phyloP scores from a whole-genome alignment of 2,113 vertebrate species.

The Phylloscopus whistleri region DNA sequence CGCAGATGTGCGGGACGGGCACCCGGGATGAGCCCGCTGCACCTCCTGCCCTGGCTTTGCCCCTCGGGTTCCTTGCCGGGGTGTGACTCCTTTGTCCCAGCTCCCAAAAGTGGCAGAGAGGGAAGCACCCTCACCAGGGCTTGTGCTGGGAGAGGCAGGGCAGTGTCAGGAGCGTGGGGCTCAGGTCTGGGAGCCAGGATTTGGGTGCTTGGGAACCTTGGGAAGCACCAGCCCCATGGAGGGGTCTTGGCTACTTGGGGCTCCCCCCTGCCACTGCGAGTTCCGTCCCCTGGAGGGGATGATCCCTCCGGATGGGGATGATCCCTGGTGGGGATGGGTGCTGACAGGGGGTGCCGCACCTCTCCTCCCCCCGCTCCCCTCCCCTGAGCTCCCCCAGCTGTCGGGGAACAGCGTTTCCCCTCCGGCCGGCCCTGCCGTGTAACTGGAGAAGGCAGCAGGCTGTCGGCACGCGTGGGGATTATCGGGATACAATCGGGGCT shows the following conservation, averaged over 20 bases:
- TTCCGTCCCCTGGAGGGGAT: rapidly evolving
- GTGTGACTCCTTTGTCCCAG: neutral
- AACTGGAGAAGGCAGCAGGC: neutral
- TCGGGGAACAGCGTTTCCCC: neutral
- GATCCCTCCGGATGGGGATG: neutral
- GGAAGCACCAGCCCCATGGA: neutral
- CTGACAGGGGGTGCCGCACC: neutral
- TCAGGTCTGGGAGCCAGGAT: neutral
- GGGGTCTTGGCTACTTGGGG: neutral
- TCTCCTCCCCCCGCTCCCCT: neutral
- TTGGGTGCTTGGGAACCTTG: neutral
- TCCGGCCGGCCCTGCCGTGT: neutral
- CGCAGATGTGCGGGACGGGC: neutral
- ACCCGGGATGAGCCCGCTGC: rapidly evolving
- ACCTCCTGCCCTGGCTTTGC: neutral
- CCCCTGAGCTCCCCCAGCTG: neutral
- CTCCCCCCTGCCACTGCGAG: neutral
- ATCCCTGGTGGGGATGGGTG: neutral
- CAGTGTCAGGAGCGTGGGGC: neutral
- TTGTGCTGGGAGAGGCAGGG: neutral
- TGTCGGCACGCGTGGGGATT: neutral
- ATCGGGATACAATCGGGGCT: neutral
- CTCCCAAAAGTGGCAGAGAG: neutral
- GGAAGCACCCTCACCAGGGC: neutral
- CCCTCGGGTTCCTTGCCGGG: neutral